Percentiles rank a stretch among this genome's conserved stretches.
These are phyloP conservation scores for Climacteris rufus DNA, from an alignment of 2,113 vertebrate species.

Conservation along the genomic window DNA sequence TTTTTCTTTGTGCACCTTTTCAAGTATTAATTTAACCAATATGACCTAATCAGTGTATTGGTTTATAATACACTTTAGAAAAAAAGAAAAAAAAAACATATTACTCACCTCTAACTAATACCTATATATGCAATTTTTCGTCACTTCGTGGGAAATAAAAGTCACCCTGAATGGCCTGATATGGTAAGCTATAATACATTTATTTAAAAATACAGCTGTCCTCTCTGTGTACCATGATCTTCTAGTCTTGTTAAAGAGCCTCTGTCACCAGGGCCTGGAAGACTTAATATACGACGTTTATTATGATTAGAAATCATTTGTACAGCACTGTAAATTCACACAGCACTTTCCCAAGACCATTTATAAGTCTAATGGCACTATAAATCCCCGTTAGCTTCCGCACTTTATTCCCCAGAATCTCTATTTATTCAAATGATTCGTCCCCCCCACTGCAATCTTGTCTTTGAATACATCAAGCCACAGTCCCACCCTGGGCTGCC, in stretches of 20 bases:
- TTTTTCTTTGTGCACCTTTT: not conserved
- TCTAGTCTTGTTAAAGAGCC: conserved; percentile 64
- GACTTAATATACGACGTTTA: conserved; percentile 66
- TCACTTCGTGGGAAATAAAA: conserved; percentile 49
- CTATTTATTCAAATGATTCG: conserved; percentile 32
- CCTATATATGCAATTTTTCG: not conserved
- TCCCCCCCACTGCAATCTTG: not conserved
- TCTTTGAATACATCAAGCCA: not conserved
- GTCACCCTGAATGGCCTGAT: conserved; percentile 18
- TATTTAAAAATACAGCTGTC: conserved; percentile 62
- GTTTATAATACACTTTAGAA: not conserved
- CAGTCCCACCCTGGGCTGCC: not conserved
- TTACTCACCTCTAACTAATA: conserved; percentile 4
- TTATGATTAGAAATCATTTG: conserved; percentile 70
- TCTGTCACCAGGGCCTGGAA: conserved; percentile 54
- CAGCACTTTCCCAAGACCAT: conserved; percentile 59
- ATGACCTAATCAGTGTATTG: not conserved
- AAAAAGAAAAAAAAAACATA: not conserved
- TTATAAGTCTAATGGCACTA: conserved; percentile 65
- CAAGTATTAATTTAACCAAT: not conserved
- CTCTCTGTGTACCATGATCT: conserved; percentile 44
- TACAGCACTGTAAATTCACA: conserved; percentile 68
- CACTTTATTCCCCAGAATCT: conserved; percentile 47
- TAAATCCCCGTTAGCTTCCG: conserved; percentile 63
- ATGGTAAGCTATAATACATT: conserved; percentile 33